phyloP scores from a whole-genome alignment of 2,113 vertebrate genomes.

The Danionella cerebrum region DNA sequence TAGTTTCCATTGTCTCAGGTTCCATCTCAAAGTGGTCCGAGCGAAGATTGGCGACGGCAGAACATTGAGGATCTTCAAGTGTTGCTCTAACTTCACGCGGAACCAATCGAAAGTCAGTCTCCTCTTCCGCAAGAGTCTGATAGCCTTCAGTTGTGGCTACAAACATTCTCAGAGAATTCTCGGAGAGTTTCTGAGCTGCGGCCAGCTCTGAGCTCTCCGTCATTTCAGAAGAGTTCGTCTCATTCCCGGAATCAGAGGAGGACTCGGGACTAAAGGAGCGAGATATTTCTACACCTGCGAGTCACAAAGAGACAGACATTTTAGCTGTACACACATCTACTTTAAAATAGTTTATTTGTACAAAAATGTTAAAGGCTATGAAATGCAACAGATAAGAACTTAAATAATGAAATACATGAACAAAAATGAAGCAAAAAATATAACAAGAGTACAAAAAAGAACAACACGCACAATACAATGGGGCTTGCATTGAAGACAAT shows the following conservation, averaged over 20 bases:
- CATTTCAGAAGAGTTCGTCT: conserved; percentile 99
- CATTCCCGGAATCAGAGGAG: conserved; percentile 97
- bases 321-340: conserved; percentile 62
- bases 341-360: conserved; percentile 53
- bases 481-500: conserved; percentile 61
- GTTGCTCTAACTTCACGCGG: conserved; percentile 57
- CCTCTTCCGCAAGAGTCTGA: conserved; percentile 76
- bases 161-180: conserved; percentile 82
- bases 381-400: conserved; percentile 37
- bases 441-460: conserved; percentile 44
- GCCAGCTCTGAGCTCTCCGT: conserved; percentile 95
- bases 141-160: conserved; percentile 78
- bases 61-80: conserved; percentile 70
- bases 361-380: conserved; percentile 50
- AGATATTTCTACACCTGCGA: conserved; percentile 96
- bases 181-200: conserved; percentile 84
- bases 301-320: conserved; percentile 78
- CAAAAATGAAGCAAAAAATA: conserved; percentile 33
- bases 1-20: conserved; percentile 96
- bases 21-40: conserved; percentile 95
- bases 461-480: conserved; percentile 58
- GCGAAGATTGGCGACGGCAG: conserved; percentile 83
- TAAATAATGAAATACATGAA: conserved; percentile 42
- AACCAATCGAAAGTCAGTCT: conserved; percentile 69
- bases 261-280: conserved; percentile 96